phyloP scores from a whole-genome alignment of 2,888 invertebrate genomes.

The Heliconius ethilla region DNA sequence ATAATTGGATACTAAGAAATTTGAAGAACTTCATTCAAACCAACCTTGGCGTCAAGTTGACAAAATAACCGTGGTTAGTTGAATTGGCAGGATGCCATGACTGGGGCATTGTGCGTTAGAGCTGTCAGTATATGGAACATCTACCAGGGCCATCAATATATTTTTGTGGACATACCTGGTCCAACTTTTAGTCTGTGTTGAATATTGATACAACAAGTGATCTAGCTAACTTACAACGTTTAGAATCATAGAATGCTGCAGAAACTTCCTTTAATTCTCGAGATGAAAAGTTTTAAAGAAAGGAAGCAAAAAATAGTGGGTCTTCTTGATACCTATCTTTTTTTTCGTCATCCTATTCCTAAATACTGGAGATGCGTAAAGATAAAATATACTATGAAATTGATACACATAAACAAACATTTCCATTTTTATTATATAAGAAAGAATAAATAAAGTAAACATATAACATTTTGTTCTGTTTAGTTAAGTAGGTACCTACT shows the following conservation, averaged over 20 bases:
- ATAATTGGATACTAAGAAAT: slow-evolving; percentile 1
- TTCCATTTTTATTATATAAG: too few species aligned
- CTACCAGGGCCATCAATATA: slow-evolving; percentile 28
- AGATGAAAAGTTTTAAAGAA: too few species aligned
- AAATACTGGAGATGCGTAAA: too few species aligned
- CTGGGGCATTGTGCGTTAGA: slow-evolving; percentile 41
- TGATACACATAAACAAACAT: too few species aligned
- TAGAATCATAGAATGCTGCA: neutral
- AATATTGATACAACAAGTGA: neutral
- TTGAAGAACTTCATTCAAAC: slow-evolving; percentile 57
- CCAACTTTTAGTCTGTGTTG: neutral
- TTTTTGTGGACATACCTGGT: slow-evolving; percentile 24
- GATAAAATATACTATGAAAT: too few species aligned
- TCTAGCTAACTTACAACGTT: neutral
- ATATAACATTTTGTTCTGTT: too few species aligned
- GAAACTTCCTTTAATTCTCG: neutral
- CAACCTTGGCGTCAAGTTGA: slow-evolving; percentile 71
- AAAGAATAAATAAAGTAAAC: too few species aligned
- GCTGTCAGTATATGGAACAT: slow-evolving; percentile 46
- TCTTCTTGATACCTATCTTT: too few species aligned
- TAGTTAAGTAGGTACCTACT: too few species aligned
- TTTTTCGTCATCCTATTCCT: too few species aligned
- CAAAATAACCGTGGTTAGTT: slow-evolving; percentile 57
- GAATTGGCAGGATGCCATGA: slow-evolving; percentile 68
- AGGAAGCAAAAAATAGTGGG: too few species aligned